phyloP scores from a whole-genome alignment of 2,888 invertebrate species.

The Drosophila rubida region DNA sequence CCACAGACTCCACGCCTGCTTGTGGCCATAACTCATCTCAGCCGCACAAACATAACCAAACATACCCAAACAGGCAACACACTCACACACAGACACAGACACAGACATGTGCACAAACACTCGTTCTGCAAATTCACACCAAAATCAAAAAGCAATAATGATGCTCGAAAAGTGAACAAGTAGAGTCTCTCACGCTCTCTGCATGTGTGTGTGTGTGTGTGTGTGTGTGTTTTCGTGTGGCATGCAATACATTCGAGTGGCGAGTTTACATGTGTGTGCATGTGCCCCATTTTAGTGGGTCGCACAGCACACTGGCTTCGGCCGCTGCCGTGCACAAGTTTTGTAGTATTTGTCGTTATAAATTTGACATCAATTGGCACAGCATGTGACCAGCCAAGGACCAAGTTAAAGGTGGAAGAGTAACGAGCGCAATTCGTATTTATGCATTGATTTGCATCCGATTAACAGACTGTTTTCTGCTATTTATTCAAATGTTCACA shows the following conservation, averaged over 20 bases:
- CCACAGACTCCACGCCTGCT: slow-evolving; percentile 16
- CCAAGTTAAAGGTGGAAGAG: not conserved
- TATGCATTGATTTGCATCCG: not conserved
- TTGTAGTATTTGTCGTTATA: slow-evolving; percentile 76
- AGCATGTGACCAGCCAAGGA: slow-evolving; percentile 48
- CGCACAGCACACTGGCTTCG: slow-evolving; percentile 17
- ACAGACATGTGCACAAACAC: slow-evolving; percentile 6
- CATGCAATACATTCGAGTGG: slow-evolving; percentile 15
- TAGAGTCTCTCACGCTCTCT: slow-evolving; percentile 19
- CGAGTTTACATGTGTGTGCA: slow-evolving; percentile 15
- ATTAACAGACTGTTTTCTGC: not conserved
- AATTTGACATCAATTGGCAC: slow-evolving; percentile 82
- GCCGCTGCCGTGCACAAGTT: slow-evolving; percentile 40
- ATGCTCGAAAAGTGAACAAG: slow-evolving; percentile 70
- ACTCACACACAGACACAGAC: not conserved
- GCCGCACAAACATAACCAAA: slow-evolving; percentile 35
- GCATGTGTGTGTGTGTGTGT: slow-evolving; percentile 34
- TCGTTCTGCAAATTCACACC: slow-evolving; percentile 70
- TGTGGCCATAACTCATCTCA: slow-evolving; percentile 66
- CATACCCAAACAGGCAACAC: not conserved
- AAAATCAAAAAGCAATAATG: slow-evolving; percentile 79
- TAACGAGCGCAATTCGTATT: not conserved
- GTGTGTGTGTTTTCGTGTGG: slow-evolving; percentile 21
- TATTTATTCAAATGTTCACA: not conserved
- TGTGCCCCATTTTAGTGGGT: slow-evolving; percentile 19